Evolutionary conservation across 1,140 invertebrate species (phyloP).

Genomic region (Eubasilissa regina): DNA sequence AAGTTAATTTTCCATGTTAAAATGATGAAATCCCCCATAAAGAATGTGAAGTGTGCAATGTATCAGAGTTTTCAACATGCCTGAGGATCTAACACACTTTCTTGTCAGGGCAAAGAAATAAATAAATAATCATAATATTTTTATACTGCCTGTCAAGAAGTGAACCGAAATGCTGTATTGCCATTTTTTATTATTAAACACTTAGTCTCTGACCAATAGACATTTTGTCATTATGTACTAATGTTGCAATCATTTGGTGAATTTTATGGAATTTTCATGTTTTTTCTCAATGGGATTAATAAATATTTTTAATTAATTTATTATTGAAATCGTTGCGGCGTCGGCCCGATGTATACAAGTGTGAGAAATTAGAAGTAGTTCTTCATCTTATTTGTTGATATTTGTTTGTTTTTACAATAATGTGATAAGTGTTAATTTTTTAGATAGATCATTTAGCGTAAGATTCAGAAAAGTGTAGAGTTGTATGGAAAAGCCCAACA

Average conservation of each 20-base stretch:
- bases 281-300: neutral
- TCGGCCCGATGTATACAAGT: neutral
- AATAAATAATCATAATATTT: constrained; percentile 24
- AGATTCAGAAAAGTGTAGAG: constrained; percentile 17
- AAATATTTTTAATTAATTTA: constrained; percentile 12
- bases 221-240: constrained; percentile 1
- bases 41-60: neutral
- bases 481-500: constrained; percentile 29
- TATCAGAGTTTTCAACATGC: neutral
- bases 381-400: constrained; percentile 41
- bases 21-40: constrained; percentile 8
- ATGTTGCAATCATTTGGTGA: constrained; percentile 16
- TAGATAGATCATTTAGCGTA: constrained; percentile 42
- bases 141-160: constrained; percentile 18
- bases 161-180: neutral
- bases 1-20: constrained; percentile 10
- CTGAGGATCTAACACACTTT: neutral
- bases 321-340: neutral
- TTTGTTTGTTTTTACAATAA: constrained; percentile 44
- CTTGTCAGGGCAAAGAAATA: neutral
- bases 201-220: neutral
- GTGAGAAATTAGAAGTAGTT: constrained; percentile 5
- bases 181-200: constrained; percentile 1
- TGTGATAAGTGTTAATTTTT: constrained; percentile 49
- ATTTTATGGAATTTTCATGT: neutral